Evolutionary conservation across 2,888 invertebrate species (phyloP), one percentile per base, ranked within the genome.

Genomic region (Aromia moschata): DNA sequence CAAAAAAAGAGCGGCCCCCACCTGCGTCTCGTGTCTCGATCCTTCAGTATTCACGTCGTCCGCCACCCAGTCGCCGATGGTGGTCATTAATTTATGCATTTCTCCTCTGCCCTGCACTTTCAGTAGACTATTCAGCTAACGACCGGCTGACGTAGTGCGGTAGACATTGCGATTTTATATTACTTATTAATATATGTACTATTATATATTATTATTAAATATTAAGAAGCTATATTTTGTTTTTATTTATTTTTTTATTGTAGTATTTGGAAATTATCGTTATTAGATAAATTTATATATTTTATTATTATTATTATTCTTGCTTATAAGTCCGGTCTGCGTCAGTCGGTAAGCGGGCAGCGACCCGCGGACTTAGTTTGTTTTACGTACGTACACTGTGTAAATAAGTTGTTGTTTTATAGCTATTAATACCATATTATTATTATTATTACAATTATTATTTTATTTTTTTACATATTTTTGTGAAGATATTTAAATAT

Each of bases 391-490:
- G 70, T 72, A 75, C 70, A 72, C 71, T 80, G 79, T n/a, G n/a
- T 80, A 80, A 73, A 81, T 81, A 81, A 77, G 79, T 81, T 81
- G 80, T 81, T 81, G 80, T 80, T 81, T 81, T 79, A 78, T 81
- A 81, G 78, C 79, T 80, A 79, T 80, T 80, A 79, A 79, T 77
- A 79, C 77, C 78, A 77, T 78, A 77, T 78, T 77, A 77, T 76
- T 76, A 74, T 74, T 76, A 74, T 74, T 75, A 78, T 76, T 75
- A 77, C 78, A 77, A 79, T 80, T 79, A 81, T 80, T 81, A 81
- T 81, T 81, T 81, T 81, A 81, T 81, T 81, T 81, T 81, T 81
- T 81, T 81, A 81, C 80, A 79, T 81, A 80, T 81, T 81, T 81
- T 81, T 81, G 80, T 80, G 80, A 75, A 81, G 80, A 81, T 81